A percentile compares a stretch with the other conserved stretches of the same genome.
Evolutionary conservation across 1,140 invertebrate genomes (phyloP).

Genomic region (Nomia melanderi): DNA sequence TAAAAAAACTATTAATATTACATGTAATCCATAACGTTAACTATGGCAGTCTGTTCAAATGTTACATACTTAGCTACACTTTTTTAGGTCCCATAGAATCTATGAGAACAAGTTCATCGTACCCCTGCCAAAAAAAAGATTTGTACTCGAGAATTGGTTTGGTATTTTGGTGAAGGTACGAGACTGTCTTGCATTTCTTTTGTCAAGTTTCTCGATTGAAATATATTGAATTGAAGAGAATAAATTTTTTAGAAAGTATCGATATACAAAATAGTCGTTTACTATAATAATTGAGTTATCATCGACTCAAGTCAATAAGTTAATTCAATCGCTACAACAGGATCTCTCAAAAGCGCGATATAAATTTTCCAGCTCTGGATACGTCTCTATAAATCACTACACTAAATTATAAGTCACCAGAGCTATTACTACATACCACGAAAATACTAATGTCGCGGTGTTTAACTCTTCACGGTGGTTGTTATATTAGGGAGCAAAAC

Average conservation of each 20-base stretch:
- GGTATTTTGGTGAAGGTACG: slow-evolving; percentile 31
- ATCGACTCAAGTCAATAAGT: slow-evolving; percentile 29
- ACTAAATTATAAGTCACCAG: slow-evolving; percentile 21
- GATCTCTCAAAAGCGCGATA: not conserved
- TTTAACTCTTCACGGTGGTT: not conserved
- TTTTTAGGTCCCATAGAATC: not conserved
- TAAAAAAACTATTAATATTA: slow-evolving; percentile 6
- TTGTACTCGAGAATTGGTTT: slow-evolving; percentile 49
- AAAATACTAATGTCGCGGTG: slow-evolving; percentile 29
- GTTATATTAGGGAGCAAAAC: not conserved
- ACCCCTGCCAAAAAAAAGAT: slow-evolving; percentile 27
- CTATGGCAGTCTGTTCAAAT: slow-evolving; percentile 65
- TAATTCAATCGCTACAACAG: slow-evolving; percentile 16
- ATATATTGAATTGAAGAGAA: not conserved
- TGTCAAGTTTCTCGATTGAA: not conserved
- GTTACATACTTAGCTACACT: slow-evolving; percentile 40
- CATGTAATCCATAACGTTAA: slow-evolving; percentile 51
- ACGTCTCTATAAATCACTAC: not conserved
- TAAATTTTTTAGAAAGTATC: slow-evolving; percentile 16
- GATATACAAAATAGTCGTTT: slow-evolving; percentile 11
- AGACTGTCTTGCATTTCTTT: not conserved
- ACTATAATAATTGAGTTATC: slow-evolving; percentile 1
- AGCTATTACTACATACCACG: slow-evolving; percentile 1
- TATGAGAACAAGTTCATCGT: slow-evolving; percentile 4
- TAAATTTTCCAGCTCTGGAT: not conserved